Percentiles rank a stretch among this genome's conserved stretches.
Conservation (phyloP, 53 echinoderm and acorn worm species). For the Glandiceps talaboti region DNA sequence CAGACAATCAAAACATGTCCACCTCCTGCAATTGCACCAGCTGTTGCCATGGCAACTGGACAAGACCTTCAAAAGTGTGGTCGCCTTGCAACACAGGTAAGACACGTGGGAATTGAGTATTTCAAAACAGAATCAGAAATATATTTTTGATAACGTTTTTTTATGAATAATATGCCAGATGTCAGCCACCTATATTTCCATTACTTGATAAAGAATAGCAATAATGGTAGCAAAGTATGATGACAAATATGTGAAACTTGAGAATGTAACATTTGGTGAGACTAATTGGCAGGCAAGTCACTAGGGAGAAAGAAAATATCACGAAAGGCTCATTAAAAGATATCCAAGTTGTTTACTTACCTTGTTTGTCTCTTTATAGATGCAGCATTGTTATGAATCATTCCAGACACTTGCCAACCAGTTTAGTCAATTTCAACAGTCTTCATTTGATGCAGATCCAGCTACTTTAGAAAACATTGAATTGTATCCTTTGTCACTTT, state of each 20-base stretch:
- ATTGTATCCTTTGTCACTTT: conserved; percentile 99
- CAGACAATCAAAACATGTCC: conserved; percentile 86
- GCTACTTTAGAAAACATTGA: conserved; percentile 72
- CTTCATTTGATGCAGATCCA: conserved; percentile 94
- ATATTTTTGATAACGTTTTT: too few species aligned
- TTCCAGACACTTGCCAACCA: conserved; percentile 60
- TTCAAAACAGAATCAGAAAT: too few species aligned
- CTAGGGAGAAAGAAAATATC: not conserved
- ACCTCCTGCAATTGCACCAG: conserved; percentile 94
- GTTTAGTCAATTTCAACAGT: conserved; percentile 73
- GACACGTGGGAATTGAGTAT: too few species aligned
- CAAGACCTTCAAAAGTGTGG: conserved; percentile 92
- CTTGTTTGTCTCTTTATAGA: conserved; percentile 34
- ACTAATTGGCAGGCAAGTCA: too few species aligned
- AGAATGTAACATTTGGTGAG: too few species aligned
- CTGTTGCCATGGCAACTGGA: conserved; percentile 84
- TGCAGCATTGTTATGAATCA: conserved; percentile 78
- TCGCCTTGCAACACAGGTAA: conserved; percentile 88
- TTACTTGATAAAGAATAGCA: too few species aligned
- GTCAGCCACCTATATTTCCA: too few species aligned
- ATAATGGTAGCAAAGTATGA: too few species aligned
- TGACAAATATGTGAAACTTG: too few species aligned
- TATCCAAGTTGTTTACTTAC: not conserved
- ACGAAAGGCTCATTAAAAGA: not conserved
- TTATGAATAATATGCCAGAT: too few species aligned